Percentiles rank a stretch among this genome's conserved stretches.
These are phyloP conservation scores for Bubo bubo DNA, from an alignment of 2,113 vertebrate genomes.

Conservation along the genomic window DNA sequence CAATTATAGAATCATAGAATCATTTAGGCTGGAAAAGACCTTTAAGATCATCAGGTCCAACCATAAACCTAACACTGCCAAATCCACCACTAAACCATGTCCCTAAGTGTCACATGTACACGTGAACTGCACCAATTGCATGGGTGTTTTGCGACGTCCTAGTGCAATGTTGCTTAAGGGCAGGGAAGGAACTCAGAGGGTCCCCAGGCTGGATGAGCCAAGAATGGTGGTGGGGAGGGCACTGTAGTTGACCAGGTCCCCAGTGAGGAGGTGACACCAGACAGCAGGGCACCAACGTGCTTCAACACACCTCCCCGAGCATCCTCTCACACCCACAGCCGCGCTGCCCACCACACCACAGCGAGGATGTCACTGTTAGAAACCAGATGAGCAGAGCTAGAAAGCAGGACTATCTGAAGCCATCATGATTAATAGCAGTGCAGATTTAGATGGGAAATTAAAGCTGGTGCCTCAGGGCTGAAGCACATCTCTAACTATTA, in stretches of 20 bases:
- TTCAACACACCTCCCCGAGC: not conserved
- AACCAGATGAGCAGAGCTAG: not conserved
- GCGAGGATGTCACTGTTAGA: not conserved
- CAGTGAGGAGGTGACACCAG: not conserved
- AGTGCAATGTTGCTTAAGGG: not conserved
- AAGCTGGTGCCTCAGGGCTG: not conserved
- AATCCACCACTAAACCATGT: not conserved
- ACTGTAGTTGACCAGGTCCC: not conserved
- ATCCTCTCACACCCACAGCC: not conserved
- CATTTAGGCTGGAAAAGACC: not conserved
- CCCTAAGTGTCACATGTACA: not conserved
- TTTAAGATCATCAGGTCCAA: not conserved
- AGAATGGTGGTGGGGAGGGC: not conserved
- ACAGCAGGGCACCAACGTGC: not conserved
- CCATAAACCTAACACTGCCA: not conserved
- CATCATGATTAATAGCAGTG: not conserved
- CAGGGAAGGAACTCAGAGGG: not conserved
- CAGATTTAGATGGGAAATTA: not conserved
- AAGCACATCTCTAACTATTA: not conserved
- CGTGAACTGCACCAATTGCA: accelerated
- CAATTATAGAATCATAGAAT: not conserved
- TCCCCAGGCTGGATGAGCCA: not conserved
- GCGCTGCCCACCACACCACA: not conserved
- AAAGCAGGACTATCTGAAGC: not conserved
- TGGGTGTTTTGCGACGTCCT: not conserved